Conservation (phyloP, 2,888 invertebrate species). For the Agonopterix subpropinquella region DNA sequence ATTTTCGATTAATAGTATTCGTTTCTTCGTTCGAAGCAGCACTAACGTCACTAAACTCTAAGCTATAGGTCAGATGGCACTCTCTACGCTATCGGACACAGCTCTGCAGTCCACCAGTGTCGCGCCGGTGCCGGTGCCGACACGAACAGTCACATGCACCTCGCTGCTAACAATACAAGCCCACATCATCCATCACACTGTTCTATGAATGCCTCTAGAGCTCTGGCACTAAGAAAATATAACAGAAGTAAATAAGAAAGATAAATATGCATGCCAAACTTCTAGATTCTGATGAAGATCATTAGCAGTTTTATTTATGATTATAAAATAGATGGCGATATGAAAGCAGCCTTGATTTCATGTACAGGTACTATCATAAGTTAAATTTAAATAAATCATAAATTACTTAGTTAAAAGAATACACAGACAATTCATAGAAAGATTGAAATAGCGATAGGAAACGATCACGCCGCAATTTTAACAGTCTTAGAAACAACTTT, state of each 20-base stretch:
- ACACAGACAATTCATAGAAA: background rate
- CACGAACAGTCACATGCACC: slow-evolving; percentile 26
- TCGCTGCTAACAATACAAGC: background rate
- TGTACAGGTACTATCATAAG: slow-evolving; percentile 1
- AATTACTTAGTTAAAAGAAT: background rate
- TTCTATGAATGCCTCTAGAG: slow-evolving; percentile 1
- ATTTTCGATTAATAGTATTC: slow-evolving; percentile 67
- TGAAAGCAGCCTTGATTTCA: slow-evolving; percentile 1
- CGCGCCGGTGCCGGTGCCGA: slow-evolving; percentile 9
- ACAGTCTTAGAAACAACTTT: too few species aligned
- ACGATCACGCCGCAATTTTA: too few species aligned
- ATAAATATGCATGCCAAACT: background rate
- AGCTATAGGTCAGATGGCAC: slow-evolving; percentile 72
- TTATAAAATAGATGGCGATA: background rate
- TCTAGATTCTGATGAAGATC: background rate
- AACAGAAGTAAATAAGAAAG: background rate
- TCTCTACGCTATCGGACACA: slow-evolving; percentile 55
- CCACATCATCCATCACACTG: too few species aligned
- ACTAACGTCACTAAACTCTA: slow-evolving; percentile 61
- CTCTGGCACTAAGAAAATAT: background rate
- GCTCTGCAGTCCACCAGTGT: slow-evolving; percentile 27
- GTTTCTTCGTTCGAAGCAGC: slow-evolving; percentile 65
- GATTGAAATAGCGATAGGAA: background rate
- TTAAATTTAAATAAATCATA: background rate
- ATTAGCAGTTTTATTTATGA: background rate